A percentile compares a stretch with the other conserved stretches of the same genome.
Conservation (phyloP, 2,113 vertebrate species). For the Prunella himalayana region DNA sequence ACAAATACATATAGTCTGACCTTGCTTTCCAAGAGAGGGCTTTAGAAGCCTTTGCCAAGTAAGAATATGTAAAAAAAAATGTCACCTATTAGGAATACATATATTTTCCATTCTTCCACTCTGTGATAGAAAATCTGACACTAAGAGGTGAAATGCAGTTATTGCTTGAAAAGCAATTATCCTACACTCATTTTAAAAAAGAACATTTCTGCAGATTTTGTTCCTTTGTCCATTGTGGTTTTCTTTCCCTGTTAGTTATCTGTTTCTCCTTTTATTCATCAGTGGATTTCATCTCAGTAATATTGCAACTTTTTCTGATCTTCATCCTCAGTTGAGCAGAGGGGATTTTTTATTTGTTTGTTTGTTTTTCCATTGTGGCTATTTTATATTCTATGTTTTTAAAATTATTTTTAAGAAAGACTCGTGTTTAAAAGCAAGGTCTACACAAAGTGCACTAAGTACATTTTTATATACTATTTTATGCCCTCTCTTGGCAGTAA, state of each 20-base stretch:
- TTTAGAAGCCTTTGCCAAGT: background rate
- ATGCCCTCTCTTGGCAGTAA: slow-evolving; percentile 52
- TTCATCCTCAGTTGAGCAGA: background rate
- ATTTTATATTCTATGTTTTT: background rate
- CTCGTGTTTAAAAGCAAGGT: background rate
- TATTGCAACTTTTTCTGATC: background rate
- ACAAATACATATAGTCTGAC: background rate
- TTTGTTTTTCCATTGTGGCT: background rate
- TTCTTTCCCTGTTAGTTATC: background rate
- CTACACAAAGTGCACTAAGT: background rate
- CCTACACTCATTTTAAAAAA: background rate
- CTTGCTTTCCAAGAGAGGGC: background rate
- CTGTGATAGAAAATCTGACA: background rate
- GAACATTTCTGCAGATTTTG: background rate
- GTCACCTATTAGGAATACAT: background rate
- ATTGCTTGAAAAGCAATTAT: background rate
- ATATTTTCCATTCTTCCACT: background rate
- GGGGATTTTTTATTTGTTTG: background rate
- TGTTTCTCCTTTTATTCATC: background rate
- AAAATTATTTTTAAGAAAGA: background rate
- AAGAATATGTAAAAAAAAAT: background rate
- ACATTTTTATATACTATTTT: slow-evolving; percentile 34
- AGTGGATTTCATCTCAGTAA: background rate
- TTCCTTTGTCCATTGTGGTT: background rate
- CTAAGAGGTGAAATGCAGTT: background rate